These are phyloP conservation scores for Myzus persicae DNA, from an alignment of 1,140 invertebrate genomes.

Conservation along the genomic window DNA sequence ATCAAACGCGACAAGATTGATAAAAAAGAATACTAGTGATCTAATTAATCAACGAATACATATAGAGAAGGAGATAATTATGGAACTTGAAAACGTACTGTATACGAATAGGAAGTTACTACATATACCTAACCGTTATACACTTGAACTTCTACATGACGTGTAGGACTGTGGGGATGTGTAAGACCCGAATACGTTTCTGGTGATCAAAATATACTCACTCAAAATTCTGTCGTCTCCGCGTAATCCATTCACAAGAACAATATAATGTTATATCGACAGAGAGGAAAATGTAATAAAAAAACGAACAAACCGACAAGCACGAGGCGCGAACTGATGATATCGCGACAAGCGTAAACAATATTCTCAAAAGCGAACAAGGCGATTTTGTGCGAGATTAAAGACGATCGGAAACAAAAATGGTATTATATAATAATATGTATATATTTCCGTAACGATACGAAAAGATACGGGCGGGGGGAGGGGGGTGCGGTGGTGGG, in stretches of 20 bases:
- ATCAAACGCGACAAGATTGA: background rate
- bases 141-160: background rate
- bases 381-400: background rate
- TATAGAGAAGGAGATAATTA: no score
- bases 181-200: background rate
- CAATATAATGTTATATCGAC: background rate
- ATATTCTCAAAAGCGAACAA: background rate
- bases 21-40: background rate
- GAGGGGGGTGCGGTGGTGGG: no score
- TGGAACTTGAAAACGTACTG: background rate
- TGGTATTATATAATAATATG: background rate
- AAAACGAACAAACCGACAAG: background rate
- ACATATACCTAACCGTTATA: background rate
- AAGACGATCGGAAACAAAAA: background rate
- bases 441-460: background rate
- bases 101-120: background rate
- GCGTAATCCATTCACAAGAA: slow-evolving; percentile 1
- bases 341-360: background rate
- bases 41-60: background rate
- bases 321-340: background rate
- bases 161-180: background rate
- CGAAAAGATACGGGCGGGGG: background rate
- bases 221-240: background rate
- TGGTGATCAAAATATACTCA: background rate
- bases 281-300: background rate